Conservation (phyloP, 1,140 invertebrate genomes). For the Solenopsis fugax region DNA sequence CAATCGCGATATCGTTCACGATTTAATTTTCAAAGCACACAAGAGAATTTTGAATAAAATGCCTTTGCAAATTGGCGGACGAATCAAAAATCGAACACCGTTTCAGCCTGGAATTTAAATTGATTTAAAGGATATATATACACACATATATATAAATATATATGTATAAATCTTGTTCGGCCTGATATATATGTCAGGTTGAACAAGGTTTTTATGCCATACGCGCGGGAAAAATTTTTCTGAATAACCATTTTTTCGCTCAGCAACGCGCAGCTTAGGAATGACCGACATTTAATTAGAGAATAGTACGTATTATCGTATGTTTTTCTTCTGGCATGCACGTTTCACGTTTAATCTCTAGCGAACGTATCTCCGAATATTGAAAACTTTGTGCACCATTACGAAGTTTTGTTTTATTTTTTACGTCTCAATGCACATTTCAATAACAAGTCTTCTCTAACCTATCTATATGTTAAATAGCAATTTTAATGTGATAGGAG, state of each 20-base stretch:
- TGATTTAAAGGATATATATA: constrained; percentile 45
- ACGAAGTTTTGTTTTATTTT: constrained; percentile 24
- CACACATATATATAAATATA: neutral
- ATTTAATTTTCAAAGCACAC: neutral
- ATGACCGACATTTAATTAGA: constrained; percentile 74
- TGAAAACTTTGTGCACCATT: neutral
- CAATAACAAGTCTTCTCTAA: constrained; percentile 15
- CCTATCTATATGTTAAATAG: constrained; percentile 38
- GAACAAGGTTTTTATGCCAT: constrained; percentile 67
- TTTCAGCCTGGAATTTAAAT: constrained; percentile 66
- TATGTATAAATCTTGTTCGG: neutral
- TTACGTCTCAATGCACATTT: constrained; percentile 34
- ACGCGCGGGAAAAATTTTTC: constrained; percentile 54
- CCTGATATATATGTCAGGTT: neutral
- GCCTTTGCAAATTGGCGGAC: constrained; percentile 17
- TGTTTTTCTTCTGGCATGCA: constrained; percentile 41
- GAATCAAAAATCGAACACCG: constrained; percentile 4
- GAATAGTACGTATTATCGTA: constrained; percentile 35
- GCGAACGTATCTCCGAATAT: constrained; percentile 28
- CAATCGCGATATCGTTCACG: neutral
- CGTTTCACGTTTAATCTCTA: constrained; percentile 27
- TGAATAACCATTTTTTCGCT: constrained; percentile 58
- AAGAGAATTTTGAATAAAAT: constrained; percentile 36
- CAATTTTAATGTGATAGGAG: constrained; percentile 25
- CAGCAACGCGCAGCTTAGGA: constrained; percentile 41